Percentiles rank a stretch among this genome's conserved stretches.
phyloP scores from a whole-genome alignment of 2,888 invertebrate genomes.

The Aquatica leii region DNA sequence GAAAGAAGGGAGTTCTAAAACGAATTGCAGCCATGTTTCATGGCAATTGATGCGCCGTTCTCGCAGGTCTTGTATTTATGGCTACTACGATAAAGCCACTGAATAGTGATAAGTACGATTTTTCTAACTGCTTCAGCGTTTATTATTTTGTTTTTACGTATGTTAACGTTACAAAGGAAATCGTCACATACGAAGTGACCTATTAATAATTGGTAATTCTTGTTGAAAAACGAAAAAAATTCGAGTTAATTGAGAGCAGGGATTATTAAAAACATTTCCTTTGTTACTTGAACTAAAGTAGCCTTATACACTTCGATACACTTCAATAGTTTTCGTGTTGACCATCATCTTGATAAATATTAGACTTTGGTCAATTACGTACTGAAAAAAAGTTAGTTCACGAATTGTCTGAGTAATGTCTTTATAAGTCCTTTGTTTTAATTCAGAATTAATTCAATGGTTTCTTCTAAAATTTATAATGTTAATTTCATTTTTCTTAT shows the following conservation, averaged over 20 bases:
- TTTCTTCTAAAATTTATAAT: too few species aligned
- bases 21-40: constrained; percentile 55
- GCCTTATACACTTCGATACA: constrained; percentile 8
- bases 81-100: constrained; percentile 52
- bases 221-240: too few species aligned
- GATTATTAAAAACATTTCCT: constrained; percentile 1
- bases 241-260: too few species aligned
- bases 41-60: constrained; percentile 53
- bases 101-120: constrained; percentile 54
- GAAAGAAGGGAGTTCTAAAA: constrained; percentile 46
- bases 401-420: neutral
- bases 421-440: neutral
- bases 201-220: neutral
- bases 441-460: too few species aligned
- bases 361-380: neutral
- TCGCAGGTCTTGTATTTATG: constrained; percentile 49
- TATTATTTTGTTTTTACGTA: constrained; percentile 35
- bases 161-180: constrained; percentile 12
- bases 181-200: too few species aligned
- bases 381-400: neutral
- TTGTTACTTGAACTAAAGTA: constrained; percentile 12
- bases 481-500: too few species aligned
- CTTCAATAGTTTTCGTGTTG: constrained; percentile 13
- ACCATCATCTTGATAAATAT: constrained; percentile 10
- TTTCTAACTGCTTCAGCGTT: constrained; percentile 44